Evolutionary conservation across 2,888 invertebrate species (phyloP), one percentile per base, ranked within the genome.

Genomic region (Ichneumoninae sp.): DNA sequence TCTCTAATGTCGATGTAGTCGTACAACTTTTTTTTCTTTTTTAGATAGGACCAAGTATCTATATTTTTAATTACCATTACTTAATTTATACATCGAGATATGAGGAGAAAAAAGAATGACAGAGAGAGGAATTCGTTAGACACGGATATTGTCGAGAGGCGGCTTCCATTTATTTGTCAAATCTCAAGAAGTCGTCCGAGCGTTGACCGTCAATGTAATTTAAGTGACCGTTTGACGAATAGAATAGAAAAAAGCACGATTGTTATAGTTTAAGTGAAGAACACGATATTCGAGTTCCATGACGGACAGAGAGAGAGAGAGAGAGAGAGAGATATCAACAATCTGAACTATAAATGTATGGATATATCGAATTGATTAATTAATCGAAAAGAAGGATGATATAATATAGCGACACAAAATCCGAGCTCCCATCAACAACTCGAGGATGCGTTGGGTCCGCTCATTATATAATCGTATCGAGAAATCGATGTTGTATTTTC

Each of bases 41-140:
- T 71, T 88, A 86, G 87, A 82, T 89, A 88, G 87, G 78, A 85
- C 80, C 83, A 87, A 87, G 84, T 87, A 84, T 86, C 82, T 85
- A 86, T 88, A 86, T 88, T 88, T 88, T 87, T 80, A 83, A 86
- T 83, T 40, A 54, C 22, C 40, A 84, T 81, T 74, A 65, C 69
- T 84, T 78, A 74, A 81, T 84, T 81, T 75, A 82, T 62, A 75
- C 40, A 81, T 81, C 26, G 72, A 50, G 47, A 26, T 22, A 7
- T 26, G 44, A 33, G 52, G 50, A 65, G 77, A 13, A 54, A 36
- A 52, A n/a, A 57, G 50, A 30, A 68, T 54, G 47, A 50, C 44
- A 81, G 50, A 13, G 3, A 22, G 40, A 40, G 62, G 57, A 47
- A 62, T 79, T 74, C 71, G 57, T 82, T 79, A 62, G 8, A 60